Evolutionary conservation across 2,797 vertebrate genomes (phyloP), one percentile per base, ranked within the genome.

Genomic region (Argyrosomus regius): DNA sequence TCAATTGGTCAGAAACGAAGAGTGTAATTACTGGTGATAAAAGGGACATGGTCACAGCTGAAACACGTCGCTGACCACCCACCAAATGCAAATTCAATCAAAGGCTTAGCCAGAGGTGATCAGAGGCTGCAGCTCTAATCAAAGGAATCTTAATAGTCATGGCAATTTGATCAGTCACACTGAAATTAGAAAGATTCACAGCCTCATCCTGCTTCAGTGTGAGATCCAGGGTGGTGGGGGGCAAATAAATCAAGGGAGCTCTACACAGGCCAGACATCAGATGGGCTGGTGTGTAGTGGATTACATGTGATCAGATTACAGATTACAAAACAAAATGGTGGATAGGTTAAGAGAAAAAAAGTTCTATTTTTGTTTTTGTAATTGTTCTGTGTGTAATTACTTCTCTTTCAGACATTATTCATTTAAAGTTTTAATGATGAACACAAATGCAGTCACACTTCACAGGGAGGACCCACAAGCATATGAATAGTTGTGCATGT

Each of bases 71-170:
- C 71, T 73, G 78, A 81, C 79, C 69, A 35, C 26, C 72, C 64
- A 67, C 59, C 75, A 59, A 81, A 75, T 53, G 50, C 68, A 76
- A 66, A 84, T 80, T 72, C 35, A 82, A 84, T 82, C 70, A 78
- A 60, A 77, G 46, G 58, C 53, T 77, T 72, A 69, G 62, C 69
- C 72, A 67, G 64, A 31, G 53, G 41, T 63, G 75, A 85, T 56
- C 41, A 68, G 75, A 67, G 22, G 65, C 65, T 13, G 45, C 14
- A 12, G 67, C 52, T 68, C 62, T 61, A 77, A 81, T 79, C 63
- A 73, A 70, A 73, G 59, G 14, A 66, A 73, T 72, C 78, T 70
- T 61, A 75, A 72, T 57, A 59, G 35, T 35, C 28, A 11, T 54
- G n/a, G 54, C 20, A 58, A 66, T 62, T 20, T 59, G 22, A 73